phyloP scores from a whole-genome alignment of 1,140 invertebrate genomes.

The Nephotettix cincticeps region DNA sequence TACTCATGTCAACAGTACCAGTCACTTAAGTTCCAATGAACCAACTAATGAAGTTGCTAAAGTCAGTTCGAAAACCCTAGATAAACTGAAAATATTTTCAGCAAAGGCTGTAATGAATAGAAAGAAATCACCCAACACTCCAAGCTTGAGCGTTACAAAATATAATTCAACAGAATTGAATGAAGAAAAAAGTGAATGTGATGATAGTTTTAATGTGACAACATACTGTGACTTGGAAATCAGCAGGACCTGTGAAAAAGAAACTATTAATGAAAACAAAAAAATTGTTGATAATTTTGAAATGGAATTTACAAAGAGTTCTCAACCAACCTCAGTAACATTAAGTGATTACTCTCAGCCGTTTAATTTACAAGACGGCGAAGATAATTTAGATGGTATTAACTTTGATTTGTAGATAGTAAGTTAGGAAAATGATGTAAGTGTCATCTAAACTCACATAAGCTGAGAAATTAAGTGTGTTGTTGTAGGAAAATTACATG shows the following conservation, averaged over 20 bases:
- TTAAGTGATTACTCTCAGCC: background rate
- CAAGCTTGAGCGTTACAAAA: background rate
- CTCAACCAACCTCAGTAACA: background rate
- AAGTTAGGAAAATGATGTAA: too few relatives aligned
- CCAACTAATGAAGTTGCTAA: background rate
- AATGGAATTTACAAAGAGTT: background rate
- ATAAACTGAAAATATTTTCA: conserved; percentile 12
- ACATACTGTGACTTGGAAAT: conserved; percentile 9
- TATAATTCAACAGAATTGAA: background rate
- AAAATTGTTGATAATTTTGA: background rate
- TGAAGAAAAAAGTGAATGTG: background rate
- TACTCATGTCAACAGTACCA: background rate
- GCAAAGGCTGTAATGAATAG: too few relatives aligned
- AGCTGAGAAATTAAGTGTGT: too few relatives aligned
- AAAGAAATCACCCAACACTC: background rate
- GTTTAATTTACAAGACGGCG: conserved; percentile 1
- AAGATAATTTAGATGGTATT: conserved; percentile 19
- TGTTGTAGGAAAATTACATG: too few relatives aligned
- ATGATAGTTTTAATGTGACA: background rate
- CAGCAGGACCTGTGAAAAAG: background rate
- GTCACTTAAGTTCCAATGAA: background rate
- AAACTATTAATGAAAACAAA: background rate
- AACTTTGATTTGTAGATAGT: conserved; percentile 14
- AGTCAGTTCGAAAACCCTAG: background rate
- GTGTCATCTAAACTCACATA: too few relatives aligned